Evolutionary conservation across 1,140 invertebrate species (phyloP), one percentile per base, ranked within the genome.

Genomic region (Goniozus legneri): DNA sequence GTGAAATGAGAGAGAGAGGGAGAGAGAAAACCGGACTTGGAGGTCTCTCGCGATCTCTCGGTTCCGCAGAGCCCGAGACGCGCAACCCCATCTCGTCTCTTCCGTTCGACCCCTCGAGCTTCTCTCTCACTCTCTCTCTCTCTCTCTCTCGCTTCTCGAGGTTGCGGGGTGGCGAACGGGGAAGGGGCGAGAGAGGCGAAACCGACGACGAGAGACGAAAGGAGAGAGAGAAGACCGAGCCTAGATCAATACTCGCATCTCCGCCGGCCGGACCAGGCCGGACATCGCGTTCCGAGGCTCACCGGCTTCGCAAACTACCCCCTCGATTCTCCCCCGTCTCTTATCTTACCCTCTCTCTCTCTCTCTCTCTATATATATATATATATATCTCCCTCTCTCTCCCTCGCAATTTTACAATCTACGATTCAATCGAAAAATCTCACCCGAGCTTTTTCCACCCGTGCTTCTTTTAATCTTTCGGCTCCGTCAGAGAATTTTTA

Each of bases 191-290:
- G 52, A 50, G 56, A 64, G 65, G 61, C 56, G 58, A 63, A 67
- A 64, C 57, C 60, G 67, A 64, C 64, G 63, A 65, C 62, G 66
- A 45, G 61, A 47, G 52, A 48, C 47, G 54, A 51, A 53, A 54
- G 52, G 57, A 49, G 60, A 52, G 45, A 62, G 65, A 68, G 68
- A 57, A 66, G 60, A 59, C 60, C 54, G 56, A 67, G 62, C 63
- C 70, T 69, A 75, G 73, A 75, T 76, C 73, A 76, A 76, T 76
- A 76, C 73, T 76, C 66, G 72, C 69, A 75, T 73, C 70, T 76
- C 67, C 65, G 63, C 58, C 50, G 60, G 67, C 72, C 69, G 73
- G 73, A 75, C 72, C 70, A 72, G 46, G 64, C 73, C 63, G 73
- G 72, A 76, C 72, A 75, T 74, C 65, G 63, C 66, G 68, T 70